Conservation (phyloP, 2,888 invertebrate genomes). For the Ferdinandea cuprea region DNA sequence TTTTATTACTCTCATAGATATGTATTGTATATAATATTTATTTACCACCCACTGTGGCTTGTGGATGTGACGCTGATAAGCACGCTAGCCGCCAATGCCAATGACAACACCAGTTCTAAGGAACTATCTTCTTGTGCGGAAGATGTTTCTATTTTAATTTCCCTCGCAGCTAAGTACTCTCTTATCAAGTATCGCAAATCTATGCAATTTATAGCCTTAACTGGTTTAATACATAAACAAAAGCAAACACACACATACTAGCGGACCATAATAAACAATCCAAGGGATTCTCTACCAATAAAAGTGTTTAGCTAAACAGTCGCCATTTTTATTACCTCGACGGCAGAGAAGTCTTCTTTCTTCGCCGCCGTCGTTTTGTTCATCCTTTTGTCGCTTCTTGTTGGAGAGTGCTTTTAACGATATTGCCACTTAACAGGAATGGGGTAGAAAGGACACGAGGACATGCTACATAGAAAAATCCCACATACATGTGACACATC, state of each 20-base stretch:
- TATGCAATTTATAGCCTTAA: slow-evolving; percentile 73
- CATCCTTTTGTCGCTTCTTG: slow-evolving; percentile 60
- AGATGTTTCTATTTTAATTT: slow-evolving; percentile 68
- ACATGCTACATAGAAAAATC: slow-evolving; percentile 20
- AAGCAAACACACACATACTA: slow-evolving; percentile 36
- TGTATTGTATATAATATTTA: slow-evolving; percentile 59
- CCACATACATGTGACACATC: slow-evolving; percentile 71
- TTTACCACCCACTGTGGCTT: slow-evolving; percentile 64
- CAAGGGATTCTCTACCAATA: slow-evolving; percentile 51
- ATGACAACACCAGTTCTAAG: not conserved
- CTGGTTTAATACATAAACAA: slow-evolving; percentile 68
- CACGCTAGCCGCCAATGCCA: slow-evolving; percentile 6
- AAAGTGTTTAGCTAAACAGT: slow-evolving; percentile 75
- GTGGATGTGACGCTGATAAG: slow-evolving; percentile 48
- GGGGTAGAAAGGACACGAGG: slow-evolving; percentile 51
- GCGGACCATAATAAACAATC: not conserved
- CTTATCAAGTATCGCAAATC: slow-evolving; percentile 70
- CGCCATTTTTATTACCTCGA: slow-evolving; percentile 73
- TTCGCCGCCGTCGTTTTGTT: slow-evolving; percentile 53
- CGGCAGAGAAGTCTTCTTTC: slow-evolving; percentile 25
- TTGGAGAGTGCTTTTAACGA: slow-evolving; percentile 74
- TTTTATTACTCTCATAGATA: slow-evolving; percentile 55
- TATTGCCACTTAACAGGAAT: slow-evolving; percentile 71
- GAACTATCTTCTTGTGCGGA: slow-evolving; percentile 21
- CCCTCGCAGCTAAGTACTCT: slow-evolving; percentile 63